A percentile compares a stretch with the other conserved stretches of the same genome.
phyloP scores from a whole-genome alignment of 2,113 vertebrate genomes.

The Onychostoma macrolepis region DNA sequence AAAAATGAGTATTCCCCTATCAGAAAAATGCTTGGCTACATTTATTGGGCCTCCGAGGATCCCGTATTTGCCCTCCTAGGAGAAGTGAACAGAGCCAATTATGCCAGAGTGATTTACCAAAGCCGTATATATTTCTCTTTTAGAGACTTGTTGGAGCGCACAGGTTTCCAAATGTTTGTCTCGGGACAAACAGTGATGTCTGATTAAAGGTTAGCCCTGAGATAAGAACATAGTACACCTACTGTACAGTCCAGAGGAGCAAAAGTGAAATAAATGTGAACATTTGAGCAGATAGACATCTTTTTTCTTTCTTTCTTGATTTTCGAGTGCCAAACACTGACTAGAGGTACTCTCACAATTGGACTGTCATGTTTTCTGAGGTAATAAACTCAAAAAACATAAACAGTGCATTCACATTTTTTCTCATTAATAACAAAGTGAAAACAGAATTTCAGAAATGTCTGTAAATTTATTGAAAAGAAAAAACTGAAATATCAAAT shows the following conservation, averaged over 20 bases:
- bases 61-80: constrained; percentile 70
- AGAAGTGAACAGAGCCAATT: constrained; percentile 77
- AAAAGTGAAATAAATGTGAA: background rate
- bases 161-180: constrained; percentile 32
- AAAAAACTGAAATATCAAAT: no score
- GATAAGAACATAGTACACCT: background rate
- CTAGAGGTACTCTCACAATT: background rate
- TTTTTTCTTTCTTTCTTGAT: no score
- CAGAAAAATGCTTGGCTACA: constrained; percentile 70
- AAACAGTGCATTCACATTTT: no score
- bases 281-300: no score
- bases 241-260: background rate
- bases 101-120: constrained; percentile 76
- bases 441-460: no score
- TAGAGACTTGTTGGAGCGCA: constrained; percentile 71
- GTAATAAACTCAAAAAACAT: background rate
- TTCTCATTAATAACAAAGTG: no score
- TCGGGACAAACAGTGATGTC: background rate
- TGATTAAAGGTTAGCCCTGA: background rate
- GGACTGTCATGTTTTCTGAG: background rate
- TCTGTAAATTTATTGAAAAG: no score
- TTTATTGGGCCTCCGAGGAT: constrained; percentile 76
- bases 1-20: constrained; percentile 78
- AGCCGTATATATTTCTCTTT: constrained; percentile 67
- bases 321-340: background rate